Conservation (phyloP, 2,113 vertebrate genomes). For the Datnioides undecimradiatus region DNA sequence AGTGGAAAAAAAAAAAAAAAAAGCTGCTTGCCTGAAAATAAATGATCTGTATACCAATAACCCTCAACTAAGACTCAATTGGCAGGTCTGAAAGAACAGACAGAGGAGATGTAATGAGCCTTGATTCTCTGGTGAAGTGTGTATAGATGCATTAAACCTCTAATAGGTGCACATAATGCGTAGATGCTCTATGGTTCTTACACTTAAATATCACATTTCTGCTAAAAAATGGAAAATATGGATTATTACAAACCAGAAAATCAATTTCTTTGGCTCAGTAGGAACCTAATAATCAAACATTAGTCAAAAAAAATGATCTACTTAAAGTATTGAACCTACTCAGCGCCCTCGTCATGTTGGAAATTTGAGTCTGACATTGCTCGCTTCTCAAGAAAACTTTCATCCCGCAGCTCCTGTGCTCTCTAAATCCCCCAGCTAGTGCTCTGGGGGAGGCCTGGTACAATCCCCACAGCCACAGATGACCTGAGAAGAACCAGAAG, state of each 20-base stretch:
- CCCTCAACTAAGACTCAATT: conserved; percentile 24
- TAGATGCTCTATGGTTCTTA: conserved; percentile 1
- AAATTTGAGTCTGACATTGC: conserved; percentile 31
- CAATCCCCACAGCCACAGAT: conserved; percentile 39
- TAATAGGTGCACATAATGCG: neutral
- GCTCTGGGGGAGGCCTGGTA: conserved; percentile 41
- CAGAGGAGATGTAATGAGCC: neutral
- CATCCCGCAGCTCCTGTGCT: conserved; percentile 16
- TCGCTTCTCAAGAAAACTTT: conserved; percentile 55
- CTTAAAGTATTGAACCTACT: neutral
- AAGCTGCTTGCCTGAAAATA: conserved; percentile 53
- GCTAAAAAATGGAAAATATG: neutral
- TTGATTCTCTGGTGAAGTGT: conserved; percentile 2
- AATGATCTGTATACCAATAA: conserved; percentile 65
- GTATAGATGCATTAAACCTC: conserved; percentile 15
- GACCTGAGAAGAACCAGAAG: conserved; percentile 61
- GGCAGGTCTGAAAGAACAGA: conserved; percentile 22
- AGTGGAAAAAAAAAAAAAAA: conserved; percentile 2
- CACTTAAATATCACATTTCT: neutral
- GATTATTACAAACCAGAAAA: conserved; percentile 1
- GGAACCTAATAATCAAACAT: neutral
- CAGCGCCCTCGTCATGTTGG: conserved; percentile 15
- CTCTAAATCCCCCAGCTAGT: conserved; percentile 35
- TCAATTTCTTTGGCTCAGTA: neutral
- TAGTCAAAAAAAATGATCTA: neutral